These are phyloP conservation scores for Electrophaes corylata DNA, from an alignment of 2,888 invertebrate species.

Conservation along the genomic window DNA sequence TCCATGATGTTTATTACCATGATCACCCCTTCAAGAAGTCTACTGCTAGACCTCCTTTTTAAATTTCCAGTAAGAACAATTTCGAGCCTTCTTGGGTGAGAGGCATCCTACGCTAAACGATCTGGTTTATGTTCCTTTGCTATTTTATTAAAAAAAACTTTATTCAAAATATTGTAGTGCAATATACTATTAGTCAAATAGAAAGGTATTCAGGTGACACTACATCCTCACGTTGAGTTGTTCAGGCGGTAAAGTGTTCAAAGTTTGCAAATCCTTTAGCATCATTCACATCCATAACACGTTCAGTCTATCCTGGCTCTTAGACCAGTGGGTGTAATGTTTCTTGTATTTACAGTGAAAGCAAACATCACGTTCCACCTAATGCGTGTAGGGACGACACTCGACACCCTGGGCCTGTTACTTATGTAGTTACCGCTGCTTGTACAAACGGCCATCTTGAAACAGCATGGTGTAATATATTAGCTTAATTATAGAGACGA, in stretches of 20 bases:
- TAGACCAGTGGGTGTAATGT: slow-evolving; percentile 66
- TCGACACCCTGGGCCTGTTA: slow-evolving; percentile 63
- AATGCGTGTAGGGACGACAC: slow-evolving; percentile 72
- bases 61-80: too few relatives aligned
- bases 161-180: too few relatives aligned
- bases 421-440: slow-evolving; percentile 34
- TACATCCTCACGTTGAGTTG: not conserved
- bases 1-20: too few relatives aligned
- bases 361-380: slow-evolving; percentile 75
- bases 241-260: not conserved
- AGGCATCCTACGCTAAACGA: too few relatives aligned
- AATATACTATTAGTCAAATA: too few relatives aligned
- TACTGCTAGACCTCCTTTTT: too few relatives aligned
- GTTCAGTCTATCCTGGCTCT: slow-evolving; percentile 48
- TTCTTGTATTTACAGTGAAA: slow-evolving; percentile 77
- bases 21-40: too few relatives aligned
- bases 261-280: not conserved
- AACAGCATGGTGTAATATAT: slow-evolving; percentile 7
- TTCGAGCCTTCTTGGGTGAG: too few relatives aligned
- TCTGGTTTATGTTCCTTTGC: too few relatives aligned
- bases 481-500: slow-evolving; percentile 5
- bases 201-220: not conserved
- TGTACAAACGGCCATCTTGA: slow-evolving; percentile 15
- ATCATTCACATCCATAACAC: slow-evolving; percentile 37
- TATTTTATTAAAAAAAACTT: too few relatives aligned